These are phyloP conservation scores for Cossypha caffra DNA, from an alignment of 2,797 vertebrate genomes.

Conservation along the genomic window DNA sequence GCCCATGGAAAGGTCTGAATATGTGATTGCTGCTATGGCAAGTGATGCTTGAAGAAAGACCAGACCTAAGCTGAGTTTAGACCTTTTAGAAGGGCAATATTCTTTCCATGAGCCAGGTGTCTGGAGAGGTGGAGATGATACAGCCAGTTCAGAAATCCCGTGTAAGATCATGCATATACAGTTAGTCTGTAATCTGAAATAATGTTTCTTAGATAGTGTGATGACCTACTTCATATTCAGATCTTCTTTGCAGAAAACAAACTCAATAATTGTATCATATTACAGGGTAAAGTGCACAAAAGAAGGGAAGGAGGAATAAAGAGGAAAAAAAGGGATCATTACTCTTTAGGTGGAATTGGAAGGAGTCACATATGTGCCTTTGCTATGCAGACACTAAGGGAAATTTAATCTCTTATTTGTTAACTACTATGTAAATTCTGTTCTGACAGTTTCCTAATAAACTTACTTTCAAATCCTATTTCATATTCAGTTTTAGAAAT, in stretches of 20 bases:
- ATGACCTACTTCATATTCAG: neutral
- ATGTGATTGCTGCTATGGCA: neutral
- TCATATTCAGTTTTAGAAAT: neutral
- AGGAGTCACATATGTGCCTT: neutral
- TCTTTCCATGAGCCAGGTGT: neutral
- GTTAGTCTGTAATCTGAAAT: neutral
- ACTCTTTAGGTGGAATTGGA: neutral
- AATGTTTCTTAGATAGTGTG: neutral
- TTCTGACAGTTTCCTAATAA: neutral
- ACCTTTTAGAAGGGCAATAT: neutral
- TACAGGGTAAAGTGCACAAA: neutral
- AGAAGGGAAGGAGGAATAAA: neutral
- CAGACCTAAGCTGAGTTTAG: neutral
- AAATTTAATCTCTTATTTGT: neutral
- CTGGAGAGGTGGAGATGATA: neutral
- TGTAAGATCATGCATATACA: neutral
- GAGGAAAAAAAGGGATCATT: neutral
- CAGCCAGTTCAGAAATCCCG: neutral
- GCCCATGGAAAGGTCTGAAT: neutral
- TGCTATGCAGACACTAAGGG: neutral
- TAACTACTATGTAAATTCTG: neutral
- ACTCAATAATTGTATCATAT: neutral
- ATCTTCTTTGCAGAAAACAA: neutral
- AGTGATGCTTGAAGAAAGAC: neutral
- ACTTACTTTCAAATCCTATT: neutral